Percentiles rank a stretch among this genome's conserved stretches.
These are phyloP conservation scores for Chymomyza fuscimana DNA, from an alignment of 2,888 invertebrate species.

Conservation along the genomic window DNA sequence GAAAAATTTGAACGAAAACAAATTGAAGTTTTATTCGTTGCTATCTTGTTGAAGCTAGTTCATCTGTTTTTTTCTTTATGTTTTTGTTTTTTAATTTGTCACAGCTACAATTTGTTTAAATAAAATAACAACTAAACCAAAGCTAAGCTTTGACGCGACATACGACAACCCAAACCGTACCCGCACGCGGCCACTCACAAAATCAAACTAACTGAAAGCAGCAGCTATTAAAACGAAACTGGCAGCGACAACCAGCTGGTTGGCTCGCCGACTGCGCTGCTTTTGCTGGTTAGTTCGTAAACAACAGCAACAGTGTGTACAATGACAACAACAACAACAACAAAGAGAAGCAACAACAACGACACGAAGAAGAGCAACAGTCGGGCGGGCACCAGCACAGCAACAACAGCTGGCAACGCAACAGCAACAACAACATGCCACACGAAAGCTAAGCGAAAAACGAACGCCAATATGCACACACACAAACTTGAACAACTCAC, in stretches of 20 bases:
- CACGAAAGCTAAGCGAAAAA: slow-evolving; percentile 48
- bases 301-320: slow-evolving; percentile 19
- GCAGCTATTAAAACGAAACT: slow-evolving; percentile 23
- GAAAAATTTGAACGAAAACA: slow-evolving; percentile 41
- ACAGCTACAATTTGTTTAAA: slow-evolving; percentile 21
- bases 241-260: slow-evolving; percentile 27
- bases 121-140: slow-evolving; percentile 1
- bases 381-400: slow-evolving; percentile 19
- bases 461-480: slow-evolving; percentile 6
- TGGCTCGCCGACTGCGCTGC: slow-evolving; percentile 35
- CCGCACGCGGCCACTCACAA: slow-evolving; percentile 60
- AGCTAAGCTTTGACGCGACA: background rate
- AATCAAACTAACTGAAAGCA: slow-evolving; percentile 54
- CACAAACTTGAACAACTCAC: slow-evolving; percentile 38
- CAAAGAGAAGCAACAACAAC: slow-evolving; percentile 9
- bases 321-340: slow-evolving; percentile 1
- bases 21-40: slow-evolving; percentile 35
- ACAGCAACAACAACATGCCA: slow-evolving; percentile 4
- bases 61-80: background rate
- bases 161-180: slow-evolving; percentile 31
- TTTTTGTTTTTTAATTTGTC: slow-evolving; percentile 25
- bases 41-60: slow-evolving; percentile 11
- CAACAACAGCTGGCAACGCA: slow-evolving; percentile 35
- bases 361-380: slow-evolving; percentile 2
- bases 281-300: slow-evolving; percentile 44